Conservation (phyloP, 2,888 invertebrate species). For the Ectemnius continuus region DNA sequence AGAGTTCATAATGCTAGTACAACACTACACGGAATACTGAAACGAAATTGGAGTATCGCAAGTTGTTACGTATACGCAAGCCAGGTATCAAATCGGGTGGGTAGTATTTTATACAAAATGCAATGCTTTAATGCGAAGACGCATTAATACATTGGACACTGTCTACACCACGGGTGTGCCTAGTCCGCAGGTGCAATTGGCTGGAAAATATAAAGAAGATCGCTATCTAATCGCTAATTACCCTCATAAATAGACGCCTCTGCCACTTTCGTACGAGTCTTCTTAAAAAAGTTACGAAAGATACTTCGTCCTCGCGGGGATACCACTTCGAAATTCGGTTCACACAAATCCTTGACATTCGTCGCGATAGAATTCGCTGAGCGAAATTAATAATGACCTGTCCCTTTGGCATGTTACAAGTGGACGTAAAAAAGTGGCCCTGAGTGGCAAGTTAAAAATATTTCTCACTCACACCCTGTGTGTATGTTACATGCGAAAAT, state of each 20-base stretch:
- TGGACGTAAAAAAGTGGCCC: constrained; percentile 56
- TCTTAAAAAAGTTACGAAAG: constrained; percentile 18
- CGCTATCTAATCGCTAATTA: constrained; percentile 9
- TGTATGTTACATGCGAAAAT: constrained; percentile 1
- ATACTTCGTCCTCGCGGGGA: background rate
- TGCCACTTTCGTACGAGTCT: constrained; percentile 26
- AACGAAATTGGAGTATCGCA: constrained; percentile 32
- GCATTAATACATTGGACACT: constrained; percentile 23
- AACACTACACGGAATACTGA: constrained; percentile 44
- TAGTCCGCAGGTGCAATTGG: background rate
- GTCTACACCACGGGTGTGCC: constrained; percentile 13
- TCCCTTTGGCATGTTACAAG: constrained; percentile 24
- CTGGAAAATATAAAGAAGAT: constrained; percentile 22
- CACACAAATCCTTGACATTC: background rate
- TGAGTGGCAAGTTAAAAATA: constrained; percentile 54
- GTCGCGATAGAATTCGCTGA: constrained; percentile 4
- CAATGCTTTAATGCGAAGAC: constrained; percentile 21
- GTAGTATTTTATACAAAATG: constrained; percentile 53
- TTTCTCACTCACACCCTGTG: constrained; percentile 3
- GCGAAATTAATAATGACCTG: constrained; percentile 22
- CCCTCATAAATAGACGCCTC: constrained; percentile 10
- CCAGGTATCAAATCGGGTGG: constrained; percentile 50
- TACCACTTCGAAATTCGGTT: background rate
- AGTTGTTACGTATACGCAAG: constrained; percentile 33
- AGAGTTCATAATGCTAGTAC: constrained; percentile 24